Percentiles rank a stretch among this genome's conserved stretches.
These are phyloP conservation scores for Rhadina sibilatrix DNA, from an alignment of 2,113 vertebrate species.

Conservation along the genomic window DNA sequence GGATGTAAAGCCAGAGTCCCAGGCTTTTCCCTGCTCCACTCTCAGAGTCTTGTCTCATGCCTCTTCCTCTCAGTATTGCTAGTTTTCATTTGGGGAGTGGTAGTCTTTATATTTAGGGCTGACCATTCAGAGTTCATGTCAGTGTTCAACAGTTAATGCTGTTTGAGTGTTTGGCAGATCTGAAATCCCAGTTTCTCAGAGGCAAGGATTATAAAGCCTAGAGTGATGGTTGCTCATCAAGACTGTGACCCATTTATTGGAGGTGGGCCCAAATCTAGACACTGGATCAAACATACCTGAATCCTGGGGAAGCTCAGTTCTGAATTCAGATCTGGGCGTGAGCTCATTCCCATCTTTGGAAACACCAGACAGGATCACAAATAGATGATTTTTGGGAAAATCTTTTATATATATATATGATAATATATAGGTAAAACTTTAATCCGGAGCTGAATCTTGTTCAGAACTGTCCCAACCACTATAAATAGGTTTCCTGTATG, in stretches of 20 bases:
- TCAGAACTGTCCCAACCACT: background rate
- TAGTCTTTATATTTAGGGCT: background rate
- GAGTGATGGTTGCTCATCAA: background rate
- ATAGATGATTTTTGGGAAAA: background rate
- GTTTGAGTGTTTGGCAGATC: background rate
- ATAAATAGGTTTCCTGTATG: background rate
- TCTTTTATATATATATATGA: background rate
- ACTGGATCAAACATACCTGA: background rate
- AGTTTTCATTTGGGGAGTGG: background rate
- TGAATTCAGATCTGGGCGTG: background rate
- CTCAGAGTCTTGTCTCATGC: background rate
- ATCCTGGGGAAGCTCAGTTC: background rate
- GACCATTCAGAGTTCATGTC: background rate
- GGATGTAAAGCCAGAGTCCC: background rate
- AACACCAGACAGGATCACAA: constrained; percentile 1
- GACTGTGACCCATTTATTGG: background rate
- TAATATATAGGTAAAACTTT: background rate
- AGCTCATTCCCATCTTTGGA: background rate
- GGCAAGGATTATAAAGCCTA: background rate
- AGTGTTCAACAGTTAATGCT: background rate
- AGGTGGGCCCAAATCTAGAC: background rate
- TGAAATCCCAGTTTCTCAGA: background rate
- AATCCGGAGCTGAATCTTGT: background rate
- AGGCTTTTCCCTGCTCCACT: background rate
- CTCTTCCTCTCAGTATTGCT: background rate